Evolutionary conservation across 2,888 invertebrate species (phyloP), one percentile per base, ranked within the genome.

Genomic region (Archaeoteleia sp.): DNA sequence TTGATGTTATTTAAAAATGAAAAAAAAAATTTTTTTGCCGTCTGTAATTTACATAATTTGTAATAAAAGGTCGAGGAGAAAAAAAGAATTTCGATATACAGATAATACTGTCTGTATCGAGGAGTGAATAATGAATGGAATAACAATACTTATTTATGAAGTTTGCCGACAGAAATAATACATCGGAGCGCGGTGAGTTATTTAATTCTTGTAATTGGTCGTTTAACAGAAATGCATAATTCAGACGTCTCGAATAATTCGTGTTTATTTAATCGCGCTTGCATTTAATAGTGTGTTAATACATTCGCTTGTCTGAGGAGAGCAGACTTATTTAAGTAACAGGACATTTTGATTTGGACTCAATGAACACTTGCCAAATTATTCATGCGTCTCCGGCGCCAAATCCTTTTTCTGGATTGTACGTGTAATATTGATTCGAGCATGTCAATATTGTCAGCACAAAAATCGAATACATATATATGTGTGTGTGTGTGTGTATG

Each of bases 401-500:
- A 20, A 65, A 58, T 49, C 54, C 66, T 66, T 66, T 66, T 66
- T 66, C 66, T 60, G 66, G 60, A 66, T 66, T 49, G 43, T 32
- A 51, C 45, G 27, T 66, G 13, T 54, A 66, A 58, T 53, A 66
- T 66, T 66, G 43, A 66, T 58, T 54, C 32, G 30, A 53, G 54
- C 48, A 32, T 57, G 54, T 66, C 58, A 58, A 65, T 65, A 65
- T 65, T 65, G 58, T 65, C 58, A 58, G 53, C 53, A 57, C 57
- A 58, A 65, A 65, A 65, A 32, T 65, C 39, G 15, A 15, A 34
- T 25, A 40, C 13, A 7, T 32, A 4, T 23, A 34, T 45, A 40
- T 46, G 37, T 51, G 35, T 42, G 6, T 27, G 12, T 9, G 4
- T 6, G 12, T 39, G 27, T 29, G n/a, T 10, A n/a, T n/a, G n/a